phyloP scores from a whole-genome alignment of 2,113 vertebrate species.

The Zingel zingel region DNA sequence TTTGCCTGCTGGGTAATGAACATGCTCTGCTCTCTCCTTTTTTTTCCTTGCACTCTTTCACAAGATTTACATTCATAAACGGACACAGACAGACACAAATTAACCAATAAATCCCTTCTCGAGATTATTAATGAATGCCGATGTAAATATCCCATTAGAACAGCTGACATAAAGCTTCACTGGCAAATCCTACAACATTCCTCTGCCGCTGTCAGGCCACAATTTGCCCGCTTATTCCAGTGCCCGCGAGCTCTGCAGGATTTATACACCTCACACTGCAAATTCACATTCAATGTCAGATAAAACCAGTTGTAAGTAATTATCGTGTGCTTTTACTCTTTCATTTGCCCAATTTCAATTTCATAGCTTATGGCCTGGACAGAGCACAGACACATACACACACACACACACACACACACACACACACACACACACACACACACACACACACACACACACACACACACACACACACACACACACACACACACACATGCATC shows the following conservation, averaged over 20 bases:
- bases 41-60: not conserved
- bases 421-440: conserved; percentile 24
- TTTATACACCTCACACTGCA: conserved; percentile 58
- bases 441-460: conserved; percentile 16
- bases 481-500: conserved; percentile 29
- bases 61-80: conserved; percentile 43
- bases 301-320: conserved; percentile 60
- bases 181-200: conserved; percentile 34
- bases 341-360: conserved; percentile 41
- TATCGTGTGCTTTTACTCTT: conserved; percentile 56
- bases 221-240: conserved; percentile 34
- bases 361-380: conserved; percentile 53
- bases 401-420: conserved; percentile 19
- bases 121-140: conserved; percentile 45
- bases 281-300: conserved; percentile 50
- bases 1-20: conserved; percentile 55
- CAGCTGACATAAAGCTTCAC: conserved; percentile 22
- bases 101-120: conserved; percentile 34
- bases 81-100: conserved; percentile 40
- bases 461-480: conserved; percentile 26
- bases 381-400: conserved; percentile 34
- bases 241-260: conserved; percentile 44
- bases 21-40: conserved; percentile 16
- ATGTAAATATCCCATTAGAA: conserved; percentile 9
- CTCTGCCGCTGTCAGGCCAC: conserved; percentile 49